Evolutionary conservation across 2,797 vertebrate genomes (phyloP), one percentile per base, ranked within the genome.

Genomic region (Thripadectes ignobilis): DNA sequence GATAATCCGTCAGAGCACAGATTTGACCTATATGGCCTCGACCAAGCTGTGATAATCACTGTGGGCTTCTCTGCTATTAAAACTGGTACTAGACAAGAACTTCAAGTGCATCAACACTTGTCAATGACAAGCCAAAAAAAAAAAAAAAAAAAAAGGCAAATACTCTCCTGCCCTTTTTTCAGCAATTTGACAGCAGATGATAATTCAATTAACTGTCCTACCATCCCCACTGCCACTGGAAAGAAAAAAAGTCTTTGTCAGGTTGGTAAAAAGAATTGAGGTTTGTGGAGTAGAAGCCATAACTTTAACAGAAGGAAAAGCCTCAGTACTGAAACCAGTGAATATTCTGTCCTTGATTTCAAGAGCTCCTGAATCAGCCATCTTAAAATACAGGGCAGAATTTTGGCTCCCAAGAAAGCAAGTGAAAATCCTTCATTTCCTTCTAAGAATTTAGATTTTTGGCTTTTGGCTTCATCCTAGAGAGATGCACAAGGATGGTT

Each of bases 181-280:
- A 92, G 68, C 46, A 92, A 80, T 85, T 80, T 93, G 68, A 91
- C 73, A 95, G 85, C 54, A 94, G 75, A 92, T 0, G 9, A 79
- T 95, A 96, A 97, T 85, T 91, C 69, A 91, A 62, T 93, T 94
- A 94, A 69, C 87, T 57, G 29, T 75, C 72, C 54, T 91, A 79
- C n/a, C 51, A 82, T 49, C 26, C 38, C 30, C 27, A 88, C 45
- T 32, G 30, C 61, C 68, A 89, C 45, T 63, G 57, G 48, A 91
- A 89, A 92, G 19, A 84, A 94, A 92, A 3, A 41, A 94, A 88
- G 38, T 73, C 68, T 62, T 68, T 82, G 39, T 88, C 63, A 94
- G 27, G 27, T 18, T 85, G 17, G 7, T 61, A 46, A 85, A 85
- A 75, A 73, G 45, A 65, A 24, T 2, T 10, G 43, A 71, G 7